These are phyloP conservation scores for Patella pellucida DNA, from an alignment of 2,888 invertebrate species.

Conservation along the genomic window DNA sequence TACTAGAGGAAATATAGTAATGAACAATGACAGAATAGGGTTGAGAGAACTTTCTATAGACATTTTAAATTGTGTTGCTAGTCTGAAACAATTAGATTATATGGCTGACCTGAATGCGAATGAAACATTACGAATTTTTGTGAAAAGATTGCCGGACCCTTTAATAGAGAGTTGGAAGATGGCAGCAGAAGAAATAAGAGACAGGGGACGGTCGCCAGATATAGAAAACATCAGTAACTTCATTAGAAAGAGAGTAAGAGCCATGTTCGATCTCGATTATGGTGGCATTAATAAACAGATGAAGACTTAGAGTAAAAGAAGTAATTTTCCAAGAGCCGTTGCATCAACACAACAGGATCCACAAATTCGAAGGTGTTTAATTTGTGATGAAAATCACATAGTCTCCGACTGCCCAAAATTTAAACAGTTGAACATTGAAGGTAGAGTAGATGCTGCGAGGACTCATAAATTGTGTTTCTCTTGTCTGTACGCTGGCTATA, in stretches of 20 bases:
- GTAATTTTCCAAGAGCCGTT: background rate
- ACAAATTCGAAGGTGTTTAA: conserved; percentile 6
- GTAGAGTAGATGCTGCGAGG: background rate
- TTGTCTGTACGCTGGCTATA: conserved; percentile 6
- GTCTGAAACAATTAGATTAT: conserved; percentile 14
- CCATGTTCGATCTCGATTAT: conserved; percentile 26
- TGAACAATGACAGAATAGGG: conserved; percentile 11
- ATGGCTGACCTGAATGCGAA: conserved; percentile 2
- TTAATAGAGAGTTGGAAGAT: conserved; percentile 21
- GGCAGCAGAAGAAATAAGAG: conserved; percentile 12
- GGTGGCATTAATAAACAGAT: conserved; percentile 14
- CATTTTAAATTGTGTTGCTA: no score
- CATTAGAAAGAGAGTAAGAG: conserved; percentile 16
- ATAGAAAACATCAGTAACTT: conserved; percentile 18
- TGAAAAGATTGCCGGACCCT: conserved; percentile 15
- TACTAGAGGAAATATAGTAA: background rate
- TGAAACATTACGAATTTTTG: conserved; percentile 11
- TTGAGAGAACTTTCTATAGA: conserved; percentile 18
- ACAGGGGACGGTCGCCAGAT: conserved; percentile 15
- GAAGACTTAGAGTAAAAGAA: background rate
- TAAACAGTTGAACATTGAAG: conserved; percentile 1
- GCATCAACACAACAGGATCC: background rate
- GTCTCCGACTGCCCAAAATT: conserved; percentile 17
- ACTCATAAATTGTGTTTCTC: conserved; percentile 18
- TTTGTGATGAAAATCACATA: conserved; percentile 11